phyloP scores from a whole-genome alignment of 1,140 invertebrate species.

The Gryllus bimaculatus region DNA sequence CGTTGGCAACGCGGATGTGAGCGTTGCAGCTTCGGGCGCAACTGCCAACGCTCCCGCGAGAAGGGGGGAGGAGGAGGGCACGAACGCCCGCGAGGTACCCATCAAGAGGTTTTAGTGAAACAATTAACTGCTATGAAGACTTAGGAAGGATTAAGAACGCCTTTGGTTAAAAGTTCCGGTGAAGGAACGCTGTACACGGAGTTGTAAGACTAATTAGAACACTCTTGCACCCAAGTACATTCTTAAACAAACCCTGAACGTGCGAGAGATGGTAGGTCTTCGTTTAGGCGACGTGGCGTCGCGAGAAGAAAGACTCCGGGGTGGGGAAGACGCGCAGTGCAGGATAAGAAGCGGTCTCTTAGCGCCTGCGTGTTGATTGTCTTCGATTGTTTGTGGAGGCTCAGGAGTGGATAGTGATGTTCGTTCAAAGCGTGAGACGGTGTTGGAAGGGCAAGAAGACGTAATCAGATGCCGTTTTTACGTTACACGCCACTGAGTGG shows the following conservation, averaged over 20 bases:
- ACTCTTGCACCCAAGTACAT: background rate
- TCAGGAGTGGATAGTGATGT: no score
- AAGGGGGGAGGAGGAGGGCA: background rate
- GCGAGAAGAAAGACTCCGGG: background rate
- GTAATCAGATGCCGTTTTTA: no score
- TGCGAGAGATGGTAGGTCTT: background rate
- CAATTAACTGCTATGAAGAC: conserved; percentile 4
- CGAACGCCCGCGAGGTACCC: background rate
- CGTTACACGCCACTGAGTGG: no score
- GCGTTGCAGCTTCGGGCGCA: no score
- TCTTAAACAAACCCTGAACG: background rate
- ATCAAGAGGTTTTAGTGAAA: background rate
- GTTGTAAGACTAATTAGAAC: background rate
- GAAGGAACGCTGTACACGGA: background rate
- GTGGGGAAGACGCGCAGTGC: background rate
- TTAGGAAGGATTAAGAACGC: background rate
- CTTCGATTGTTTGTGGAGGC: background rate
- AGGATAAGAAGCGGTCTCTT: background rate
- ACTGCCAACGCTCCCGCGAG: no score
- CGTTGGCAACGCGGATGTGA: no score
- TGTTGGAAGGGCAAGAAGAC: no score
- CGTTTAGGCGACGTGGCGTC: background rate
- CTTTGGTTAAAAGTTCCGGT: background rate
- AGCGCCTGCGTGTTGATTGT: background rate
- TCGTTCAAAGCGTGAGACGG: no score